Conservation (phyloP, 2,888 invertebrate genomes). For the Agrochola lota region DNA sequence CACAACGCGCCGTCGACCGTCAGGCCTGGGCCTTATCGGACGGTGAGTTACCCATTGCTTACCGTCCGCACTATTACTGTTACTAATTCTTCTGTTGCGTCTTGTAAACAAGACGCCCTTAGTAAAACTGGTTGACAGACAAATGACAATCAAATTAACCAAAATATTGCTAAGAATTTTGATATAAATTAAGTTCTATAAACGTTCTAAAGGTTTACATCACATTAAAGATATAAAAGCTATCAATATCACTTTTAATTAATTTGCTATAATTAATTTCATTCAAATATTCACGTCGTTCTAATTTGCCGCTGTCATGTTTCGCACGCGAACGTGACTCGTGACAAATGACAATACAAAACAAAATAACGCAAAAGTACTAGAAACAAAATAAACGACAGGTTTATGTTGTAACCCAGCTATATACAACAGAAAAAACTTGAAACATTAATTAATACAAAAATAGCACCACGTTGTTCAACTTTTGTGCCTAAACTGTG, state of each 20-base stretch:
- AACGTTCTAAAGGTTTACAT: not conserved
- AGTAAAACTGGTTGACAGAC: not conserved
- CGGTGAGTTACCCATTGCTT: too few species aligned
- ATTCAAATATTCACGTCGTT: conserved; percentile 45
- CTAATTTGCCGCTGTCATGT: conserved; percentile 55
- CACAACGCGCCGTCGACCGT: too few species aligned
- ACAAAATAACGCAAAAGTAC: not conserved
- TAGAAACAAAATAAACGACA: conserved; percentile 12
- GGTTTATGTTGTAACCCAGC: not conserved
- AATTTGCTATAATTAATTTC: conserved; percentile 41
- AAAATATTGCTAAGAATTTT: not conserved
- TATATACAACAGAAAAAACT: not conserved
- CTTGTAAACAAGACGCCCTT: not conserved
- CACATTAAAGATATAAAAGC: not conserved
- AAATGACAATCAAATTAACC: not conserved
- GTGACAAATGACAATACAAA: conserved; percentile 35
- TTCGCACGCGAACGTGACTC: conserved; percentile 49
- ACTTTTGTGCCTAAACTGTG: conserved; percentile 1
- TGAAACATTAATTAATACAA: not conserved
- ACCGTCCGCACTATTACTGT: too few species aligned
- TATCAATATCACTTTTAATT: conserved; percentile 37
- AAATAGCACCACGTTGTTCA: not conserved
- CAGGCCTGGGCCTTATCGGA: too few species aligned
- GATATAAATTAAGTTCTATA: not conserved
- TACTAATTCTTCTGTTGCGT: too few species aligned